Evolutionary conservation across 2,113 vertebrate genomes (phyloP).

Genomic region (Meriones unguiculatus): DNA sequence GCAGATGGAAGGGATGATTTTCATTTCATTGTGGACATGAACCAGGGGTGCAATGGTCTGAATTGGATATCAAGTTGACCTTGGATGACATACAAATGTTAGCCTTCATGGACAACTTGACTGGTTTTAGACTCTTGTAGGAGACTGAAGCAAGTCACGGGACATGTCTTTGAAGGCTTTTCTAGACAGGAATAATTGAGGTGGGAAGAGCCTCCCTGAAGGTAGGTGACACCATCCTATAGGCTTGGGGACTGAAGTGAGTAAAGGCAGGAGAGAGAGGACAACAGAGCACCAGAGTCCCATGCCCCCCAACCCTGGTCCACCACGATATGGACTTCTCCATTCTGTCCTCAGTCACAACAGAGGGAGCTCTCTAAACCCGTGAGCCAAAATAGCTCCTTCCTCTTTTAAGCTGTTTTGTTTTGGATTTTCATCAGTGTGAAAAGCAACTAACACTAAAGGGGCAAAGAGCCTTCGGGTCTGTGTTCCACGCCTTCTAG

Average conservation of each 20-base stretch:
- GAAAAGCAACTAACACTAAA: neutral
- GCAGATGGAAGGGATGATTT: neutral
- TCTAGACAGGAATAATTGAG: neutral
- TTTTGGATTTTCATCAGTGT: neutral
- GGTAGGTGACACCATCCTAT: neutral
- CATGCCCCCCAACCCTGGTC: too few relatives aligned
- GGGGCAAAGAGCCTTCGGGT: neutral
- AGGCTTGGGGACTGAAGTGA: neutral
- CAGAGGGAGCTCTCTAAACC: neutral
- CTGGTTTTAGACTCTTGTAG: neutral
- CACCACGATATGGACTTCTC: too few relatives aligned
- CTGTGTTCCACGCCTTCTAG: neutral
- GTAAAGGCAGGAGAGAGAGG: neutral
- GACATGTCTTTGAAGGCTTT: neutral
- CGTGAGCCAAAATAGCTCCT: neutral
- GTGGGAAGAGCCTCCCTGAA: neutral
- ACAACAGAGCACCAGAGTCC: fast-evolving
- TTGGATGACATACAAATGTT: neutral
- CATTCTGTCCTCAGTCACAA: neutral
- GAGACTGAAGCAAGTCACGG: neutral
- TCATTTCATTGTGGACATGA: neutral
- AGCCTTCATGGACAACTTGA: neutral
- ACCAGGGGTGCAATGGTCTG: neutral
- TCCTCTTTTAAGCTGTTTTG: neutral
- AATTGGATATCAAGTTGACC: neutral